Evolutionary conservation across 2,797 vertebrate species (phyloP).

Genomic region (Avahi laniger): DNA sequence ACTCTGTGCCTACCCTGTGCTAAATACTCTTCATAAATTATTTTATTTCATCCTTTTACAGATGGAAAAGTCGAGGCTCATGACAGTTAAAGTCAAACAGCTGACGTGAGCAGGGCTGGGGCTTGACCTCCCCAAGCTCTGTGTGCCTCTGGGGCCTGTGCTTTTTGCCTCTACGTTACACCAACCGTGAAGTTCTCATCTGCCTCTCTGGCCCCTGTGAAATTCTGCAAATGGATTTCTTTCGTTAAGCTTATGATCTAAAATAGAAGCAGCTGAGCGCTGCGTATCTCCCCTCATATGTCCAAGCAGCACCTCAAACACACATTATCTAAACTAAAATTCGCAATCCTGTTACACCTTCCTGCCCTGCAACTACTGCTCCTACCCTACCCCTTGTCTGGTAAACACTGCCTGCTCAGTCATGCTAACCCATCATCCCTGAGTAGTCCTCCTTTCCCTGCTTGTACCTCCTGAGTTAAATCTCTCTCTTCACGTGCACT

Average conservation of each 20-base stretch:
- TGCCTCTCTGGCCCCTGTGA: background rate
- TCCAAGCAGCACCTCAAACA: background rate
- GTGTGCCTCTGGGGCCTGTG: background rate
- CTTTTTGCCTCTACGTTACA: background rate
- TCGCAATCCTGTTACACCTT: background rate
- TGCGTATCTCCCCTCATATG: background rate
- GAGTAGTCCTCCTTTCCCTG: background rate
- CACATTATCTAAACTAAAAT: background rate
- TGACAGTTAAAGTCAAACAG: background rate
- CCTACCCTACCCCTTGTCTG: background rate
- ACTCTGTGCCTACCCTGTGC: background rate
- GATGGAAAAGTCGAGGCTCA: background rate
- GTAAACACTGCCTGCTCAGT: background rate
- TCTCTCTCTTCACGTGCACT: background rate
- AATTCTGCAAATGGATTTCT: background rate
- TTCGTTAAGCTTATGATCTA: background rate
- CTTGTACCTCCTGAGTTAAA: background rate
- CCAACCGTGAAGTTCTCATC: background rate
- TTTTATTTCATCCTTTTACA: background rate
- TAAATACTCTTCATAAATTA: background rate
- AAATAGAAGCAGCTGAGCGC: background rate
- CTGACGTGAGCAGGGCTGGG: background rate
- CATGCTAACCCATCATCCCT: background rate
- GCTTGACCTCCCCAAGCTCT: background rate
- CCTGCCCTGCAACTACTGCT: background rate